Percentiles rank a stretch among this genome's conserved stretches.
These are phyloP conservation scores for Alauda arvensis DNA, from an alignment of 2,797 vertebrate species.

Conservation along the genomic window DNA sequence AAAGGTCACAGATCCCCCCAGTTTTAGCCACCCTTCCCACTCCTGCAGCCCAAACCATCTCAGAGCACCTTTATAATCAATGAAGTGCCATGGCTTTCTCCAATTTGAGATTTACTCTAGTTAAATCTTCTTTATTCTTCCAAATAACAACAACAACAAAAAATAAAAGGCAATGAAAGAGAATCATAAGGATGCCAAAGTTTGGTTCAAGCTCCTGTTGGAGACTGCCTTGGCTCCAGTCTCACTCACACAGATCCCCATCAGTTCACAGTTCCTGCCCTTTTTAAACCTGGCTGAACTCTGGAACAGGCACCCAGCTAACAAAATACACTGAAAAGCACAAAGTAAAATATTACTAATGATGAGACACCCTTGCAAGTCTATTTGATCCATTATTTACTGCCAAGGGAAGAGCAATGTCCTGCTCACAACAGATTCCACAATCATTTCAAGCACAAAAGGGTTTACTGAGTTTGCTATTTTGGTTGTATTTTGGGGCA, in stretches of 20 bases:
- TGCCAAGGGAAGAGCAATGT: slow-evolving; percentile 29
- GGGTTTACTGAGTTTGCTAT: background rate
- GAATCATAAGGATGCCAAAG: background rate
- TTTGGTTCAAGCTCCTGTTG: background rate
- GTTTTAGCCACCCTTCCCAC: background rate
- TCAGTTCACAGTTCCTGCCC: background rate
- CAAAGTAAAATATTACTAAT: slow-evolving; percentile 20
- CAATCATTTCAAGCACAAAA: background rate
- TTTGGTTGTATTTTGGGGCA: background rate
- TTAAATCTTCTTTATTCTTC: background rate
- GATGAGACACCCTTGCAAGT: background rate
- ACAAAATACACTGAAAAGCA: slow-evolving; percentile 10
- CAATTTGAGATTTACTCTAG: background rate
- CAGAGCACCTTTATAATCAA: background rate
- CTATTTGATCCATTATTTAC: slow-evolving; percentile 16
- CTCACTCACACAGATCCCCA: background rate
- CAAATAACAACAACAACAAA: too few relatives aligned
- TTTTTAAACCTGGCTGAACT: background rate
- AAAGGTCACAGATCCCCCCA: background rate
- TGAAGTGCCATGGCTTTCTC: background rate
- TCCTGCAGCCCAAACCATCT: background rate
- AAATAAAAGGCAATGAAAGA: too few relatives aligned
- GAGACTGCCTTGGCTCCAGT: background rate
- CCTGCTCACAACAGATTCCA: slow-evolving; percentile 10
- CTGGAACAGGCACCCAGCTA: background rate